phyloP scores from a whole-genome alignment of 2,113 vertebrate species.

The Macquaria australasica region DNA sequence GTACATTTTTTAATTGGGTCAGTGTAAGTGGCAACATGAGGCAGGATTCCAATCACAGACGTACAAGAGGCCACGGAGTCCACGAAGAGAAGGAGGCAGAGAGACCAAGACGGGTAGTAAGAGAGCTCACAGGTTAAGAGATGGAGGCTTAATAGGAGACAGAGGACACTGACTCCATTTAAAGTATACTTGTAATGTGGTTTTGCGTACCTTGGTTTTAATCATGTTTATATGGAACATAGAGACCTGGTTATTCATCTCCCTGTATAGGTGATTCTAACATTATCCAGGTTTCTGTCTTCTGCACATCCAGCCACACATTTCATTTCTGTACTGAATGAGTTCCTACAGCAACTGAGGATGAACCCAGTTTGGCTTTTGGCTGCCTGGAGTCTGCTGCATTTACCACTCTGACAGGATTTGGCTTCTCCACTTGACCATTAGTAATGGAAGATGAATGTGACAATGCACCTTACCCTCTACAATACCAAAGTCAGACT shows the following conservation, averaged over 20 bases:
- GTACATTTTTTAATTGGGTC: conserved; percentile 52
- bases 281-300: not conserved
- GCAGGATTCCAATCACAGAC: conserved; percentile 38
- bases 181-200: not conserved
- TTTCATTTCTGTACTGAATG: not conserved
- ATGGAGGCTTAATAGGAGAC: conserved; percentile 2
- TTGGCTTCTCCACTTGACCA: not conserved
- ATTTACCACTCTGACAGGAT: conserved; percentile 15
- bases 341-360: not conserved
- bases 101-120: not conserved
- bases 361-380: conserved; percentile 14
- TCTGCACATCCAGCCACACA: not conserved
- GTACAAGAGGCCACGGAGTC: conserved; percentile 41
- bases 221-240: not conserved
- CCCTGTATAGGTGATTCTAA: no score
- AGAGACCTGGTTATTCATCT: not conserved
- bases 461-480: not conserved
- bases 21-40: conserved; percentile 28
- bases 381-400: not conserved
- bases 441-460: not conserved
- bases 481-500: not conserved
- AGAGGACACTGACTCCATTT: not conserved
- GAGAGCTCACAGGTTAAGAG: not conserved
- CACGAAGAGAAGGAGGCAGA: not conserved
- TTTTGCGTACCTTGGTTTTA: not conserved